Percentiles rank a stretch among this genome's conserved stretches.
phyloP scores from a whole-genome alignment of 2,113 vertebrate species.

The Tamias sibiricus region DNA sequence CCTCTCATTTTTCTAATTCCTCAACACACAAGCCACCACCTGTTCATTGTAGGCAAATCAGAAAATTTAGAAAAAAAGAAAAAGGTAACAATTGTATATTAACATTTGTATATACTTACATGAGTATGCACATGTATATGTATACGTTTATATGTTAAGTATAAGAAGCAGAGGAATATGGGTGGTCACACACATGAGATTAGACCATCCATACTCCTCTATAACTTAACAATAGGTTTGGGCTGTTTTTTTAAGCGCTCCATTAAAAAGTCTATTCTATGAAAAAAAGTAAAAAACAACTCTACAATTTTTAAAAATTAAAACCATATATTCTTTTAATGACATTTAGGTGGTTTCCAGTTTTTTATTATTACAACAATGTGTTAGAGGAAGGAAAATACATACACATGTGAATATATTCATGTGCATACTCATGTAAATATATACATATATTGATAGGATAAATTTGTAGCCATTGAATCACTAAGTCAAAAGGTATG shows the following conservation, averaged over 20 bases:
- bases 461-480: not conserved
- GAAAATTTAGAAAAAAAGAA: not conserved
- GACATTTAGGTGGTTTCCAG: not conserved
- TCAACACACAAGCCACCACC: conserved; percentile 19
- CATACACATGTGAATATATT: not conserved
- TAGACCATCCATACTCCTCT: not conserved
- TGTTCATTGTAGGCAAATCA: conserved; percentile 10
- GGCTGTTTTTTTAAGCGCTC: not conserved
- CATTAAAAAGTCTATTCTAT: not conserved
- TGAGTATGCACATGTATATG: no score
- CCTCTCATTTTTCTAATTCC: conserved; percentile 22
- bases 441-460: not conserved
- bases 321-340: not conserved
- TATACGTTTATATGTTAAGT: no score
- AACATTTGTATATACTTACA: no score
- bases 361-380: conserved; percentile 18
- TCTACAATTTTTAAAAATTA: not conserved
- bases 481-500: not conserved
- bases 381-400: not conserved
- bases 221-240: not conserved
- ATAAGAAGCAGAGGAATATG: not conserved
- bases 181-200: not conserved
- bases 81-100: not conserved
- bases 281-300: not conserved
- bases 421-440: not conserved